Evolutionary conservation across 2,113 vertebrate species (phyloP), one percentile per base, ranked within the genome.

Genomic region (Oryzias woworae): DNA sequence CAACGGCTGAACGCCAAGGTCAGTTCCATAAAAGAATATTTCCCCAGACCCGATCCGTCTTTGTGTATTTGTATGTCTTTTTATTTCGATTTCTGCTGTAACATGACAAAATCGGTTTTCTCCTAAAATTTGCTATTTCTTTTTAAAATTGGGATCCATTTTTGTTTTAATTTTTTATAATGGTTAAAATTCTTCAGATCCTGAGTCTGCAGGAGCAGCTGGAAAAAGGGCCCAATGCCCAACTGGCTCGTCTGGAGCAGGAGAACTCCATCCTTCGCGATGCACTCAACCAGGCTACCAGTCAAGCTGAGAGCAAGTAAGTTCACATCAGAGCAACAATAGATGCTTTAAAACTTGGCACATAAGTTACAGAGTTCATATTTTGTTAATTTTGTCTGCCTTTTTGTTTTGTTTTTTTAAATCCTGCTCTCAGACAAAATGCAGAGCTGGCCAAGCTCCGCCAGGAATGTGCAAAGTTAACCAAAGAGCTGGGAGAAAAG

Each of bases 231-330:
- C 94, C 96, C 58, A 96, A 92, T 69, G 93, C 94, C 0, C 96
- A 98, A 77, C 90, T 96, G 47, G 94, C 94, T 52, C 94, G 94
- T 46, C 82, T 98, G 16, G 95, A 96, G 86, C 95, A 98, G 81
- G 96, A 98, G 86, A 98, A 98, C 86, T 94, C 94, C n/a, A 98
- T 97, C 79, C 93, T 98, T 45, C 91, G 95, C 8, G 96, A 98
- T 0, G 95, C 96, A n/a, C 91, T 97, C 73, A 96, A 97, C 85
- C 94, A 98, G 85, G 95, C 95, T 57, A 97, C 95, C 0, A 97
- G 95, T 88, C 95, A 96, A 88, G 94, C 84, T 15, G 96, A 98
- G 81, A 96, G 95, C 96, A 97, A 95, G 96, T 98, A 91, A 91
- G 94, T 80, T 15, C 54, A 42, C 45, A 17, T 44, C 45, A 44